These are phyloP conservation scores for Cheilosia scutellata DNA, from an alignment of 2,888 invertebrate genomes.

Conservation along the genomic window DNA sequence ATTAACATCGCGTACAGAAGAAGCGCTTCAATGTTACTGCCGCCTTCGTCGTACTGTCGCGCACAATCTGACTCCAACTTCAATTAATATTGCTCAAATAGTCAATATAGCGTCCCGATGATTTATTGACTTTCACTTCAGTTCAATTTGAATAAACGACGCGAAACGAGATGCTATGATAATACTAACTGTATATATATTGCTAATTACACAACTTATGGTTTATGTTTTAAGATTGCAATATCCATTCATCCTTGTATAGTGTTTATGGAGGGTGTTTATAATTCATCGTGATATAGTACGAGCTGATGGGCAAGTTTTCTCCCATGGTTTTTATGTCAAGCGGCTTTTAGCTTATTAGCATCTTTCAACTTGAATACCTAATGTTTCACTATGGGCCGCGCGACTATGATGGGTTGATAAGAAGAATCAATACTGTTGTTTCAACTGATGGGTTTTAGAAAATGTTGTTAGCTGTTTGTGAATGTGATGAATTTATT, in stretches of 20 bases:
- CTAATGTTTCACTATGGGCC: too few species aligned
- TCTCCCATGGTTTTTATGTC: not conserved
- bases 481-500: too few species aligned
- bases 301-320: slow-evolving; percentile 20
- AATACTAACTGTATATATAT: not conserved
- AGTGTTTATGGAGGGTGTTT: slow-evolving; percentile 1
- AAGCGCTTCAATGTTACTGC: not conserved
- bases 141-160: slow-evolving; percentile 42
- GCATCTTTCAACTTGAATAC: slow-evolving; percentile 6
- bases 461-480: too few species aligned
- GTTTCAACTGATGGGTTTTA: too few species aligned
- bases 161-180: not conserved
- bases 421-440: too few species aligned
- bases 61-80: not conserved
- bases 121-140: slow-evolving; percentile 61
- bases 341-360: slow-evolving; percentile 15
- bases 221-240: slow-evolving; percentile 22
- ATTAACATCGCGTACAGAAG: too few species aligned
- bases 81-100: slow-evolving; percentile 6
- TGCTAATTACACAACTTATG: slow-evolving; percentile 19
- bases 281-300: not conserved
- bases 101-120: slow-evolving; percentile 15
- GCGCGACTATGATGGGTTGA: too few species aligned
- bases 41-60: too few species aligned
- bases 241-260: not conserved